Evolutionary conservation across 2,888 invertebrate species (phyloP), one percentile per base, ranked within the genome.

Genomic region (Leptodirus hochenwartii): DNA sequence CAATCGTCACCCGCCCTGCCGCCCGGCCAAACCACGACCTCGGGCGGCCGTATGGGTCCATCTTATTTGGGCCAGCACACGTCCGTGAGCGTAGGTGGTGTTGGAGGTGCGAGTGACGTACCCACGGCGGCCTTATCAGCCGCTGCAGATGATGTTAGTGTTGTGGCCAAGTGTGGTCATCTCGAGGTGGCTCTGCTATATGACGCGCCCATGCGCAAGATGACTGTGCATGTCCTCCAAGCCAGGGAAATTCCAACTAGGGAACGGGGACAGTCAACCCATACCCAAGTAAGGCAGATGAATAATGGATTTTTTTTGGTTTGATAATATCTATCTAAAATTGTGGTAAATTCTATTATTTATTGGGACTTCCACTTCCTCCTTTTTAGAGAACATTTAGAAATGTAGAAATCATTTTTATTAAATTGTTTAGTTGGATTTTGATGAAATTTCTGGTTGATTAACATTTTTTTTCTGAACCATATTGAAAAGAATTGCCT

Each of bases 171-270:
- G 37, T 71, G 81, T 39, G 85, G 90, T 4, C 73, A 76, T 37
- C 62, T 93, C 37, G 88, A 91, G 56, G 70, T 90, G 35, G 82
- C 87, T 5, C 66, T 91, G 47, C 61, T 82, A 17, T 91, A 90
- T 52, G 88, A 90, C 51, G 81, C 85, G 9, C 82, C 84, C 5
- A 81, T 85, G 58, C 69, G 84, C 34, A 82, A 81, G 58, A 87
- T 91, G 82, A 84, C 84, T 25, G 79, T 91, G 14, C 85, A 87
- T 45, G 76, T 93, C 30, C 63, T 90, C 38, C 88, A 90, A 56
- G 90, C 85, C 1, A 66, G 78, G 28, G 75, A 80, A 27, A 64
- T 91, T 43, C 76, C 82, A 34, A 66, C 73, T 41, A 63, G 72
- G 51, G 62, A 73, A 55, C 53, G 69, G 45, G 65, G 74, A 40